Percentiles rank a stretch among this genome's conserved stretches.
Evolutionary conservation across 2,888 invertebrate species (phyloP).

Genomic region (Lasioglossum figueresi): DNA sequence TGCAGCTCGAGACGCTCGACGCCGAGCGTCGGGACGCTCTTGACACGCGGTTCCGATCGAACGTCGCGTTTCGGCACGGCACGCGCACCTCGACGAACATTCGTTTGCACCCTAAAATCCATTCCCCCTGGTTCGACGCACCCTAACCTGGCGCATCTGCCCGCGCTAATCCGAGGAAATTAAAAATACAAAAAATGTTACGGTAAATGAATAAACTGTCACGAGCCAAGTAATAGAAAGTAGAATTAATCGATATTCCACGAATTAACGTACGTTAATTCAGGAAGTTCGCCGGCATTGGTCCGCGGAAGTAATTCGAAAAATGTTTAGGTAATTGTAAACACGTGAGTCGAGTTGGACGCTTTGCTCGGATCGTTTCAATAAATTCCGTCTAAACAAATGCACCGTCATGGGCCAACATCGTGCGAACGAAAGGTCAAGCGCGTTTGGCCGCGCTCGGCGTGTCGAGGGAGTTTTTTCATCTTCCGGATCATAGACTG

Average conservation of each 20-base stretch:
- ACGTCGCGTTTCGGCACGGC: not conserved
- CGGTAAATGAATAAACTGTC: not conserved
- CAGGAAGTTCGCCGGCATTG: not conserved
- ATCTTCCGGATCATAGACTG: not conserved
- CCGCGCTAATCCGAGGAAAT: not conserved
- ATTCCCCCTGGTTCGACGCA: not conserved
- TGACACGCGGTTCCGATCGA: conserved; percentile 23
- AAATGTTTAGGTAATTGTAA: not conserved
- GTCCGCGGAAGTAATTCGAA: not conserved
- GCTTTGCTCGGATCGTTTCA: not conserved
- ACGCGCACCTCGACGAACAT: not conserved
- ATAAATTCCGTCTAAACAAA: not conserved
- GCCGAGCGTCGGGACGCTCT: conserved; percentile 44
- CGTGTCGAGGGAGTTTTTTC: not conserved
- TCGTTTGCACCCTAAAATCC: not conserved
- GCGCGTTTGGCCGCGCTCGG: too few relatives aligned
- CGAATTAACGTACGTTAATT: not conserved
- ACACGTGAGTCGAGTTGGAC: not conserved
- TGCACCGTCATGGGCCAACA: not conserved
- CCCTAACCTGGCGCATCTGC: not conserved
- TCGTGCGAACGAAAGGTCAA: not conserved
- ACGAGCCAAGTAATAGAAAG: too few relatives aligned
- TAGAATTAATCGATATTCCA: not conserved
- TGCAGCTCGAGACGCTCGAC: conserved; percentile 30
- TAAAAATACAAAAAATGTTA: not conserved